Evolutionary conservation across 1,140 invertebrate species (phyloP), one percentile per base, ranked within the genome.

Genomic region (Procambarus clarkii): DNA sequence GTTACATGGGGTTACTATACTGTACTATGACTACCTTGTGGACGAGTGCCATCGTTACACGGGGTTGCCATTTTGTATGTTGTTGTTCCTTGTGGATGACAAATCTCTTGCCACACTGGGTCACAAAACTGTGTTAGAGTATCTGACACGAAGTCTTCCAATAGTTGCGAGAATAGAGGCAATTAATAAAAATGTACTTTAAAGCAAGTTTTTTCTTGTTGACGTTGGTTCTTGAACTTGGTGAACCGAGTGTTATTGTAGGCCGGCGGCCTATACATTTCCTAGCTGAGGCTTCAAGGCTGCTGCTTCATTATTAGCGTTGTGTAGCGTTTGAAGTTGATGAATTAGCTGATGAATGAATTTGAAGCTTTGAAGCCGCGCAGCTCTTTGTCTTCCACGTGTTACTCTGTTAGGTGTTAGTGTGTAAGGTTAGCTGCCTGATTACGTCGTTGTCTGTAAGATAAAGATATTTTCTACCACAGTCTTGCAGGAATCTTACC

Each of bases 341-440:
- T 24, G n/a, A 74, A 74, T 74, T 9, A 74, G 24, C 69, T 24
- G 11, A 74, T 74, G 18, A 74, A 74, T 74, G 69, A 74, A 24
- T 24, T 0, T 4, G 4, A 81, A 58, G 77, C 48, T 46, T 60
- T 64, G 77, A 88, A 88, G 58, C 24, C 50, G n/a, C 50, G n/a
- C 77, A 50, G 60, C 69, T 79, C 34, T 79, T 54, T 88, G 77
- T 88, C 77, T 88, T 88, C 86, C 76, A 79, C 69, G 86, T 88
- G 86, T 88, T 88, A 79, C 50, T 34, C 58, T 80, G 86, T 88
- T 88, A 88, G 4, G 34, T 88, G 86, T 88, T 88, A 88, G 50
- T 60, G 76, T 88, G 86, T 88, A 88, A 88, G 86, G 86, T 58
- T 88, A 88, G 86, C n/a, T 88, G 86, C 86, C 86, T 88, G 76